These are phyloP conservation scores for Thysanoteuthis rhombus DNA, from an alignment of 2,888 invertebrate genomes.

Conservation along the genomic window DNA sequence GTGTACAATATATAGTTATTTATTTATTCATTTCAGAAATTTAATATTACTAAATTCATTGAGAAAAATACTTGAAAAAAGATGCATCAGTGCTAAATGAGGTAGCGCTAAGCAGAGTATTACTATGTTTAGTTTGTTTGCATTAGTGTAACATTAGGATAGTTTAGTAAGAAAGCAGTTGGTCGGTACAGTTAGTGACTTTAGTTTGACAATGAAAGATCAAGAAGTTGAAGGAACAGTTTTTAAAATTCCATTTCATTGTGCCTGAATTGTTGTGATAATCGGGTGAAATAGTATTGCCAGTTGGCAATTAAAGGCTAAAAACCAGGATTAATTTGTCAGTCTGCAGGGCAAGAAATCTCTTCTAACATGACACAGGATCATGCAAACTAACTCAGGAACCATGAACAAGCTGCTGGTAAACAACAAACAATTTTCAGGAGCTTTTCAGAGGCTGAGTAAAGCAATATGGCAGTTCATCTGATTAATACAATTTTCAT, in stretches of 20 bases:
- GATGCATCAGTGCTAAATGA: too few relatives aligned
- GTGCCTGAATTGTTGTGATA: not conserved
- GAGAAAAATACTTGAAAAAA: too few relatives aligned
- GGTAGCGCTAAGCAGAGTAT: too few relatives aligned
- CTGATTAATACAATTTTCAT: not conserved
- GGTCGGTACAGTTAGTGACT: not conserved
- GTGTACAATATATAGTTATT: too few relatives aligned
- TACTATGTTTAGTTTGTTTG: not conserved
- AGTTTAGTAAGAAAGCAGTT: not conserved
- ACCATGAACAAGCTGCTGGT: not conserved
- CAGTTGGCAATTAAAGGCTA: not conserved
- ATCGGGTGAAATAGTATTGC: not conserved
- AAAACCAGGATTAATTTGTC: not conserved
- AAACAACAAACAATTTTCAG: not conserved
- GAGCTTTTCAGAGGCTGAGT: not conserved
- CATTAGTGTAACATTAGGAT: not conserved
- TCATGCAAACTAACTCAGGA: not conserved
- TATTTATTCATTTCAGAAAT: too few relatives aligned
- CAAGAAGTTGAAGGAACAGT: not conserved
- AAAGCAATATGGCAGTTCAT: not conserved
- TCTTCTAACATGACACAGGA: not conserved
- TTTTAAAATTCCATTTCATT: not conserved
- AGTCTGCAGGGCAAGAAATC: not conserved
- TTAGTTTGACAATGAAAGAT: not conserved
- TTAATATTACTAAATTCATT: too few relatives aligned